Evolutionary conservation across 2,113 vertebrate genomes (phyloP).

Genomic region (Dasyornis broadbenti): DNA sequence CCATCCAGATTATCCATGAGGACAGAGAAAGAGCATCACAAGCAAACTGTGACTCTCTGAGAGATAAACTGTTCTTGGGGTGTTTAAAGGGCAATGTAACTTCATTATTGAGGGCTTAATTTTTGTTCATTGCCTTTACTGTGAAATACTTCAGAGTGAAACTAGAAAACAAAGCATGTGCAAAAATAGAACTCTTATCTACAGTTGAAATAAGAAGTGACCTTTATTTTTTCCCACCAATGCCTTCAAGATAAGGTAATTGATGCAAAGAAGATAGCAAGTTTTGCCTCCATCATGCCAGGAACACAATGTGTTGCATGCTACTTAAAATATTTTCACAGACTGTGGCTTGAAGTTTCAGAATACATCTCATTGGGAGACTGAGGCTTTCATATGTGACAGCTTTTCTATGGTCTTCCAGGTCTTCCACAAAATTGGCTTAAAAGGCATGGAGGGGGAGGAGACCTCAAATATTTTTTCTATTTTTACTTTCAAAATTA

Average conservation of each 20-base stretch:
- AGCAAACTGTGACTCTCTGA: background rate
- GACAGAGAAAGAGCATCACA: background rate
- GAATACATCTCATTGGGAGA: background rate
- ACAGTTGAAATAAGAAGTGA: background rate
- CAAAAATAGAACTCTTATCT: background rate
- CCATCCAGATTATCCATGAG: background rate
- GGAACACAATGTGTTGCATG: background rate
- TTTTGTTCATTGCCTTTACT: background rate
- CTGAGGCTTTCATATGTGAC: background rate
- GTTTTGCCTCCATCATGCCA: background rate
- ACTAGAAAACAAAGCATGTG: background rate
- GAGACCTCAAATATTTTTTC: background rate
- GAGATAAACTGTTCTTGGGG: background rate
- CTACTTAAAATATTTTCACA: background rate
- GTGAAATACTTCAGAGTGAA: background rate
- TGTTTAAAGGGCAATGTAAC: background rate
- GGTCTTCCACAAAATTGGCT: background rate
- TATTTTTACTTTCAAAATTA: background rate
- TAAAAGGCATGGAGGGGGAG: background rate
- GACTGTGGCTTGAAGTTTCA: background rate
- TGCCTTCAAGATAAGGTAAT: background rate
- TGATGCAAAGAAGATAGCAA: background rate
- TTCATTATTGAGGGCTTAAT: background rate
- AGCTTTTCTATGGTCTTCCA: background rate
- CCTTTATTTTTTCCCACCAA: background rate